Evolutionary conservation across 1,140 invertebrate species (phyloP).

Genomic region (Orius laevigatus): DNA sequence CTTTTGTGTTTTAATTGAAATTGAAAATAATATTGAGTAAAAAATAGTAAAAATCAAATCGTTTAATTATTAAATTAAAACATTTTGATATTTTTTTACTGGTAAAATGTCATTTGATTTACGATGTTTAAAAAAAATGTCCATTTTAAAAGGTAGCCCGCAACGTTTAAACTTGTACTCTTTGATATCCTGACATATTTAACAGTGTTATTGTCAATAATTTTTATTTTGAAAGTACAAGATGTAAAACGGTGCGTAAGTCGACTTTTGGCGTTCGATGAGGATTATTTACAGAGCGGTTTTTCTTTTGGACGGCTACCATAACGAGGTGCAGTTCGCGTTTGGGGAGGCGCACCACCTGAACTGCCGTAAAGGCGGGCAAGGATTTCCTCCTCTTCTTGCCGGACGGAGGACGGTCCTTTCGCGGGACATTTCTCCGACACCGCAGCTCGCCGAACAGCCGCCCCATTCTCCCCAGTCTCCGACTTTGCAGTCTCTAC

Average conservation of each 20-base stretch:
- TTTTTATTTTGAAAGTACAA: not conserved
- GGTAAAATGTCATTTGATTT: too few relatives aligned
- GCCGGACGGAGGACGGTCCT: slow-evolving; percentile 57
- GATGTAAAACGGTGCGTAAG: too few relatives aligned
- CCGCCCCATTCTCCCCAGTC: slow-evolving; percentile 73
- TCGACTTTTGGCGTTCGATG: not conserved
- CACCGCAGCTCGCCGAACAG: slow-evolving; percentile 71
- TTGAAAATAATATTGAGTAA: not conserved
- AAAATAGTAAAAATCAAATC: too few relatives aligned
- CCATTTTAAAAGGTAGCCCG: too few relatives aligned
- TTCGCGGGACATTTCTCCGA: slow-evolving; percentile 65
- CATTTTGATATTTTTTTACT: not conserved
- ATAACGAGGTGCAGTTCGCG: slow-evolving; percentile 37
- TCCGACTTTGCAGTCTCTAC: slow-evolving; percentile 64
- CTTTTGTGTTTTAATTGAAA: not conserved
- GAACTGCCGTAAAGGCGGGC: slow-evolving; percentile 63
- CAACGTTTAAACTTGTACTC: too few relatives aligned
- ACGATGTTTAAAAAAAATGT: too few relatives aligned
- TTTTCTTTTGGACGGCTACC: slow-evolving; percentile 6
- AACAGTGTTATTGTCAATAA: not conserved
- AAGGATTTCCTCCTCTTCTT: slow-evolving; percentile 53
- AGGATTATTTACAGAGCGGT: slow-evolving; percentile 9
- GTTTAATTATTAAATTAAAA: too few relatives aligned
- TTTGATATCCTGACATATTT: not conserved
- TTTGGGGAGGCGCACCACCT: slow-evolving; percentile 62